These are phyloP conservation scores for Clitarchus hookeri DNA, from an alignment of 2,888 invertebrate species.

Conservation along the genomic window DNA sequence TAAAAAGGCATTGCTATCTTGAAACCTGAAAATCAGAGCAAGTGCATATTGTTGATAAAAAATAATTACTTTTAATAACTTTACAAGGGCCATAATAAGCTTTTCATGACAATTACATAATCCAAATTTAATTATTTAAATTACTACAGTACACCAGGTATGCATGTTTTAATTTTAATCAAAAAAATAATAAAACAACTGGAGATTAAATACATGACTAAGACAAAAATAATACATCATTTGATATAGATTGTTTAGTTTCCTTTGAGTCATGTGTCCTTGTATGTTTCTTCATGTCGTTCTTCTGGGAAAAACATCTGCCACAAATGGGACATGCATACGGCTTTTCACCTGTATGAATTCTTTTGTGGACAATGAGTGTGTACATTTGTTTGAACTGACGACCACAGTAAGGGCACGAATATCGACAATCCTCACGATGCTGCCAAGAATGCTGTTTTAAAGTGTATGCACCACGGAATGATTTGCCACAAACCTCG, in stretches of 20 bases:
- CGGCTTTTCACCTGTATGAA: neutral
- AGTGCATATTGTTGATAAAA: too few relatives aligned
- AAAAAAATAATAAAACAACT: neutral
- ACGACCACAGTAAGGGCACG: neutral
- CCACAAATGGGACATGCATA: constrained; percentile 3
- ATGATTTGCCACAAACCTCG: constrained; percentile 38
- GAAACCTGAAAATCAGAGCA: too few relatives aligned
- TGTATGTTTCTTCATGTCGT: constrained; percentile 9
- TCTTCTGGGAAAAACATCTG: neutral
- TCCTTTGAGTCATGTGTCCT: neutral
- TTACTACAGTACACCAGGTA: too few relatives aligned
- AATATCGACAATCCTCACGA: neutral
- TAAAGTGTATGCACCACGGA: constrained; percentile 44
- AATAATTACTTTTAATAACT: too few relatives aligned
- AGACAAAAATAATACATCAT: neutral
- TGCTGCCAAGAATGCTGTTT: constrained; percentile 44
- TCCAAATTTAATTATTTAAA: too few relatives aligned
- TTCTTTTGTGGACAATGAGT: neutral
- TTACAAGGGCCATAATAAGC: too few relatives aligned
- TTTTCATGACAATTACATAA: too few relatives aligned
- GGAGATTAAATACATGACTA: neutral
- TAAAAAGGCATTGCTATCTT: too few relatives aligned
- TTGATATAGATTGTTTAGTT: neutral
- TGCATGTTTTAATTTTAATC: neutral
- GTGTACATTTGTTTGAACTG: neutral